Conservation (phyloP, 2,888 invertebrate species). For the Spodoptera littoralis region DNA sequence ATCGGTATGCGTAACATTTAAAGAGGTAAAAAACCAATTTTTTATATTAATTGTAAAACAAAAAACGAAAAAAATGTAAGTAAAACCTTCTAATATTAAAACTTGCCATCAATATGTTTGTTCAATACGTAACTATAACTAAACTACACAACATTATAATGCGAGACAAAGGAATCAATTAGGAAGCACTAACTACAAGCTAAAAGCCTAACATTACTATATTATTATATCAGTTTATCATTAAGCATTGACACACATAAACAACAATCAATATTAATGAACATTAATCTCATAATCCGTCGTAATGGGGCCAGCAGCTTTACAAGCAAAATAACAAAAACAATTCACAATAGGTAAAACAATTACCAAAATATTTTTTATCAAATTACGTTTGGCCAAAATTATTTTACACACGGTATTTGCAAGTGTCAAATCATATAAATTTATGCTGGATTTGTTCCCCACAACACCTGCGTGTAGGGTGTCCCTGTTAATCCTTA, state of each 20-base stretch:
- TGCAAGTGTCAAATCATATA: slow-evolving; percentile 83
- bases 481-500: slow-evolving; percentile 69
- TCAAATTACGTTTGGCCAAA: slow-evolving; percentile 60
- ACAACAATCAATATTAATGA: slow-evolving; percentile 20
- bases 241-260: neutral
- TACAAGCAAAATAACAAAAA: slow-evolving; percentile 34
- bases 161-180: too few relatives aligned
- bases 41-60: too few relatives aligned
- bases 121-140: too few relatives aligned
- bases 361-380: slow-evolving; percentile 52
- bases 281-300: slow-evolving; percentile 12
- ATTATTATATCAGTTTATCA: neutral
- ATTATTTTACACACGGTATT: slow-evolving; percentile 74
- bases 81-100: too few relatives aligned
- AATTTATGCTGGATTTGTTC: slow-evolving; percentile 83
- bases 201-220: too few relatives aligned
- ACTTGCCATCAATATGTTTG: too few relatives aligned
- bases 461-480: slow-evolving; percentile 78
- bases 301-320: slow-evolving; percentile 6
- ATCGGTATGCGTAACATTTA: too few relatives aligned
- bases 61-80: too few relatives aligned
- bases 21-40: too few relatives aligned
- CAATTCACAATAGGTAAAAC: slow-evolving; percentile 44
- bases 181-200: too few relatives aligned
- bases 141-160: too few relatives aligned